A percentile compares a stretch with the other conserved stretches of the same genome.
Conservation (phyloP, 2,113 vertebrate species). For the Choloepus hoffmanni region DNA sequence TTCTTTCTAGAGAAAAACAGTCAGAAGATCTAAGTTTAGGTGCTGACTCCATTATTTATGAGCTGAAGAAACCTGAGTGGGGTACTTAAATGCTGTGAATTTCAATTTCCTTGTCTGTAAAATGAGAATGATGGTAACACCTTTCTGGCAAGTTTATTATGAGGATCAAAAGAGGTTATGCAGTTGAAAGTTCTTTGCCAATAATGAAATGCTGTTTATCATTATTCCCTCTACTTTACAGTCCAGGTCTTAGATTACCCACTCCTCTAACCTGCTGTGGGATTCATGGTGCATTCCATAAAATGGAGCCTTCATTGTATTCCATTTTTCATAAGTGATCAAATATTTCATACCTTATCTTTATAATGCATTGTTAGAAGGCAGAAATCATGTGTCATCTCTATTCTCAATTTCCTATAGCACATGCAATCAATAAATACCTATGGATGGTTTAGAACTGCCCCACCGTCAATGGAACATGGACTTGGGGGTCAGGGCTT, state of each 20-base stretch:
- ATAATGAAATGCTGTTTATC: neutral
- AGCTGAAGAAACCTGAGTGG: constrained; percentile 1
- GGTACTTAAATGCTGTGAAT: neutral
- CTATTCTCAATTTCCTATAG: neutral
- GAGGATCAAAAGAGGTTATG: neutral
- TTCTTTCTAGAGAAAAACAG: neutral
- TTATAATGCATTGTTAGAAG: neutral
- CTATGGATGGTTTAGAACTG: neutral
- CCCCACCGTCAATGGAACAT: neutral
- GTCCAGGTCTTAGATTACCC: neutral
- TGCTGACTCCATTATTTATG: neutral
- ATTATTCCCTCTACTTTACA: neutral
- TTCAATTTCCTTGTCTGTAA: neutral
- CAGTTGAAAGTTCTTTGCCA: neutral
- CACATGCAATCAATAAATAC: neutral
- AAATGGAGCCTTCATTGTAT: neutral
- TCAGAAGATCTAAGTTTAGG: neutral
- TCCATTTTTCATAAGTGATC: neutral
- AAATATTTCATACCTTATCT: neutral
- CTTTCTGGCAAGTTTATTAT: neutral
- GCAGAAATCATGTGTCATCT: neutral
- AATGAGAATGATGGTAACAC: neutral
- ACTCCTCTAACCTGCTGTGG: neutral
- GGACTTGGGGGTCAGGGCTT: neutral
- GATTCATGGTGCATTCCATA: neutral